Percentiles rank a stretch among this genome's conserved stretches.
These are phyloP conservation scores for Carlito syrichta DNA, from an alignment of 2,113 vertebrate genomes.

Conservation along the genomic window DNA sequence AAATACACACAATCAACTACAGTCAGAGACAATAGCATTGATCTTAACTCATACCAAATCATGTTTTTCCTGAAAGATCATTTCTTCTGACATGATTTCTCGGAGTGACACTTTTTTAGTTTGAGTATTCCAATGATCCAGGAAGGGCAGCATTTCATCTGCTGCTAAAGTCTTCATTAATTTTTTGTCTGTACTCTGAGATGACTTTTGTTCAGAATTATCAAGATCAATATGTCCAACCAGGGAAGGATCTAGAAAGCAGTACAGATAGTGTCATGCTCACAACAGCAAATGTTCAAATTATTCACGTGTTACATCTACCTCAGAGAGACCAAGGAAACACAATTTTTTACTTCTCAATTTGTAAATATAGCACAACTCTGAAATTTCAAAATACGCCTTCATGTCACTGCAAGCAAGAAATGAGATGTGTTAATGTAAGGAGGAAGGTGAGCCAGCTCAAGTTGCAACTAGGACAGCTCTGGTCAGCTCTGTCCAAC, in stretches of 20 bases:
- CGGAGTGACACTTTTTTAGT: conserved; percentile 91
- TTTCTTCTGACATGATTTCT: conserved; percentile 96
- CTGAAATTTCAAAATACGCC: conserved; percentile 24
- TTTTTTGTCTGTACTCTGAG: conserved; percentile 74
- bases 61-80: conserved; percentile 89
- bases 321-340: background rate
- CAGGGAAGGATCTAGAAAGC: conserved; percentile 75
- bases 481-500: background rate
- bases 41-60: conserved; percentile 85
- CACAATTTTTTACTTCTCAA: background rate
- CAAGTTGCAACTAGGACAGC: background rate
- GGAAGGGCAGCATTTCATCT: conserved; percentile 81
- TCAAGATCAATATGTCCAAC: conserved; percentile 69
- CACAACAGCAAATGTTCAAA: conserved; percentile 42
- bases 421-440: background rate
- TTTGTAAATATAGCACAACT: conserved; percentile 3
- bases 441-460: background rate
- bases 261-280: conserved; percentile 46
- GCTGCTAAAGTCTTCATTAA: conserved; percentile 71
- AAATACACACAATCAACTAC: conserved; percentile 1
- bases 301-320: conserved; percentile 12
- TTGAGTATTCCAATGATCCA: conserved; percentile 93
- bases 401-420: background rate
- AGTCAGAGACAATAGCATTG: background rate
- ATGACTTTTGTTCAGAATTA: conserved; percentile 72